Base-by-base conservation (phyloP, 2,888 invertebrate species). In the Lochmaea capreae region DNA sequence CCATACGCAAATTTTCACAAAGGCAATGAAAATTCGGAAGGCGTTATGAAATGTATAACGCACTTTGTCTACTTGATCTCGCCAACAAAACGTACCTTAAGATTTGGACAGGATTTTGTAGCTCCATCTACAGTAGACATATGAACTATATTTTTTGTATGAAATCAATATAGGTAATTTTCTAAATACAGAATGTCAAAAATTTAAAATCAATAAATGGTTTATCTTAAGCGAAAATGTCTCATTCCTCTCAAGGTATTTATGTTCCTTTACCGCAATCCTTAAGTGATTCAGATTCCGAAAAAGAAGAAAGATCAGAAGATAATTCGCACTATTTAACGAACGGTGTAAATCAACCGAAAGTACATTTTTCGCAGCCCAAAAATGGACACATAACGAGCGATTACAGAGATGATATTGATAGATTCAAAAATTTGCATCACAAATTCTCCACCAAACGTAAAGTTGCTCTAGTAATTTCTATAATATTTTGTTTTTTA, bases 241-340 rank as follows among this genome's bases (percentile, higher is more conserved):
- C 85, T 58, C 82, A 83, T 75, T 78, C 82, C 22, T 79, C 87
- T 74, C 89, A 89, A 86, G 89, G 89, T 79, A 90, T 91, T 82
- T 95, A 95, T 85, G 91, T 94, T 81, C 94, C 94, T 72, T 86
- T 95, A 82, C 93, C 93, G 77, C 94, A 94, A 88, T 91, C 92
- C 78, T 89, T 94, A 80, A 91, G 93, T 71, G 94, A 94, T 86
- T 93, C 93, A 0, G 85, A 94, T 81, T 93, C 94, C 0, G 94
- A 94, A 82, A 93, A 93, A 82, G 94, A 94, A 81, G 88, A 88
- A 63, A 87, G 86, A 72, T 87, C 84, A 82, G 84, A 85, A 73
- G 80, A 80, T 6, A 76, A 83, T 11, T 81, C 78, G 58, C 75
- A 80, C 39, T 81, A 78, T 62, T 79, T 79, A 71, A 70, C 74